These are phyloP conservation scores for Balanococcus diminutus DNA, from an alignment of 2,888 invertebrate species.

Conservation along the genomic window DNA sequence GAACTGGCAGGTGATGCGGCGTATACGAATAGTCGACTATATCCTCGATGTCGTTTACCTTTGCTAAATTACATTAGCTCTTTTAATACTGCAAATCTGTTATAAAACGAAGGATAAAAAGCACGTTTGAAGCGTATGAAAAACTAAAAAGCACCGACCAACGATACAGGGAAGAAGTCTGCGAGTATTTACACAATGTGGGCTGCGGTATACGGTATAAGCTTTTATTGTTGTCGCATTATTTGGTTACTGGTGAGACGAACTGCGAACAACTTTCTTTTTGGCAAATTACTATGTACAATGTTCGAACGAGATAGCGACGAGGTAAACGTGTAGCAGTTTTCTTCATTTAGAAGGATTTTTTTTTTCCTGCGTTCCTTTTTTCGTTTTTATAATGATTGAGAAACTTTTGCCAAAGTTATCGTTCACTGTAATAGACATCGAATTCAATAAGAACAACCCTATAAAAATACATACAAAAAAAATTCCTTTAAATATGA, in stretches of 20 bases:
- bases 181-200: neutral
- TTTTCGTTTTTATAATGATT: neutral
- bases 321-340: neutral
- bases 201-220: neutral
- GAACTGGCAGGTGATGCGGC: neutral
- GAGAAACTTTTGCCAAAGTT: conserved; percentile 6
- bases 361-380: neutral
- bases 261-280: conserved; percentile 1
- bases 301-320: neutral
- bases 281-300: conserved; percentile 13
- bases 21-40: neutral
- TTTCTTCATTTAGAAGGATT: neutral
- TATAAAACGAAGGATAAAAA: conserved; percentile 16
- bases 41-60: neutral
- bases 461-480: conserved; percentile 4
- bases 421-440: conserved; percentile 17
- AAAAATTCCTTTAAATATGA: conserved; percentile 2
- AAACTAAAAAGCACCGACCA: neutral
- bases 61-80: neutral
- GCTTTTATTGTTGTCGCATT: conserved; percentile 22
- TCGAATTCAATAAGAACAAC: conserved; percentile 8
- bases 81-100: neutral
- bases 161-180: no score
- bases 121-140: neutral
- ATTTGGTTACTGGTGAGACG: conserved; percentile 11